Evolutionary conservation across 2,113 vertebrate species (phyloP).

Genomic region (Pygoscelis adeliae): DNA sequence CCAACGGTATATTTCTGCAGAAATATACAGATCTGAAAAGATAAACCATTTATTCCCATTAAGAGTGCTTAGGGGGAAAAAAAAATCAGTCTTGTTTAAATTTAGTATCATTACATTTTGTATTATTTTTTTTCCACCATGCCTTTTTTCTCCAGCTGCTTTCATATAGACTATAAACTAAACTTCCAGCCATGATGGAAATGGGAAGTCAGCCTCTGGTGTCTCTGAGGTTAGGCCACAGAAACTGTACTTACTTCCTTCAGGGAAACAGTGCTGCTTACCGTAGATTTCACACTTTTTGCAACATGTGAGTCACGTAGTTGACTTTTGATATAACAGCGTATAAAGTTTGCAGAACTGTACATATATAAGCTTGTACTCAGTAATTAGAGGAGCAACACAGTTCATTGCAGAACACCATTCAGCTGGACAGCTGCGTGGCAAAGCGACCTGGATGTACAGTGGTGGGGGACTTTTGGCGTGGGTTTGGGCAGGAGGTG

Average conservation of each 20-base stretch:
- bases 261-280: not conserved
- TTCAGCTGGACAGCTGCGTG: not conserved
- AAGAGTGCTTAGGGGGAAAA: not conserved
- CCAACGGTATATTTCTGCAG: not conserved
- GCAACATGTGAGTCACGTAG: not conserved
- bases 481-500: not conserved
- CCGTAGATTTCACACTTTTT: not conserved
- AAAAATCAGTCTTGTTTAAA: not conserved
- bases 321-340: not conserved
- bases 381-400: not conserved
- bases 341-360: not conserved
- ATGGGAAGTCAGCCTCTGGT: not conserved
- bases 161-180: not conserved
- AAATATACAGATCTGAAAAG: not conserved
- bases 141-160: not conserved
- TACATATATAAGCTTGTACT: not conserved
- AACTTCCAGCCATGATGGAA: not conserved
- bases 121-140: not conserved
- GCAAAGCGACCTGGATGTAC: not conserved
- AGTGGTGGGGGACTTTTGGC: not conserved
- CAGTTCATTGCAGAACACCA: not conserved
- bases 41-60: not conserved
- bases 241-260: not conserved
- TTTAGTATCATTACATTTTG: not conserved
- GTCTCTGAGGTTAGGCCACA: not conserved